phyloP scores from a whole-genome alignment of 2,113 vertebrate species.

The Mobula birostris region DNA sequence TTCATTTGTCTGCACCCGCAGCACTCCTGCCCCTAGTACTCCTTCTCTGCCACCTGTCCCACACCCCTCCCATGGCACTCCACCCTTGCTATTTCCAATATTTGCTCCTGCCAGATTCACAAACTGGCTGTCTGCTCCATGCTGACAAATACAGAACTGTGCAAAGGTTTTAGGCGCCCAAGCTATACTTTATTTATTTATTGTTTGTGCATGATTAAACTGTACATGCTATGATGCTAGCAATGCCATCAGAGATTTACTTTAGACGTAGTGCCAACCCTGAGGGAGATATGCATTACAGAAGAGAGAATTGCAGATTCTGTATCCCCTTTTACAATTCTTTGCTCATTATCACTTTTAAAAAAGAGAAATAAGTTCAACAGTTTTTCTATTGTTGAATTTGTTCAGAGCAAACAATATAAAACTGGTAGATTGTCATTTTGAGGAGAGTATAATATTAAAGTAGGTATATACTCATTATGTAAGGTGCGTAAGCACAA shows the following conservation, averaged over 20 bases:
- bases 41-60: too few relatives aligned
- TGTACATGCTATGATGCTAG: not conserved
- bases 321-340: not conserved
- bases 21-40: too few relatives aligned
- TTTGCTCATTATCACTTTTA: not conserved
- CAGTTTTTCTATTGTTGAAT: not conserved
- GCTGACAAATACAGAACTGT: too few relatives aligned
- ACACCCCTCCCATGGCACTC: too few relatives aligned
- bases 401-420: not conserved
- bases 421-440: not conserved
- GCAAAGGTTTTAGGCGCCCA: too few relatives aligned
- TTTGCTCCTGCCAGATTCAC: too few relatives aligned
- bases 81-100: too few relatives aligned
- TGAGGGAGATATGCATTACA: not conserved
- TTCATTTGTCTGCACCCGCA: too few relatives aligned
- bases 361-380: not conserved
- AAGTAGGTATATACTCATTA: too few relatives aligned
- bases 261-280: not conserved
- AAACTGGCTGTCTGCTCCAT: too few relatives aligned
- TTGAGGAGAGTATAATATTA: not conserved
- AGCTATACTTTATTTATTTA: not conserved
- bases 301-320: not conserved
- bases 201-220: not conserved
- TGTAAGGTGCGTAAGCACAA: not conserved
- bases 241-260: not conserved